A percentile compares a stretch with the other conserved stretches of the same genome.
Conservation (phyloP, 2,888 invertebrate species). For the Chrysotoxum bicinctum region DNA sequence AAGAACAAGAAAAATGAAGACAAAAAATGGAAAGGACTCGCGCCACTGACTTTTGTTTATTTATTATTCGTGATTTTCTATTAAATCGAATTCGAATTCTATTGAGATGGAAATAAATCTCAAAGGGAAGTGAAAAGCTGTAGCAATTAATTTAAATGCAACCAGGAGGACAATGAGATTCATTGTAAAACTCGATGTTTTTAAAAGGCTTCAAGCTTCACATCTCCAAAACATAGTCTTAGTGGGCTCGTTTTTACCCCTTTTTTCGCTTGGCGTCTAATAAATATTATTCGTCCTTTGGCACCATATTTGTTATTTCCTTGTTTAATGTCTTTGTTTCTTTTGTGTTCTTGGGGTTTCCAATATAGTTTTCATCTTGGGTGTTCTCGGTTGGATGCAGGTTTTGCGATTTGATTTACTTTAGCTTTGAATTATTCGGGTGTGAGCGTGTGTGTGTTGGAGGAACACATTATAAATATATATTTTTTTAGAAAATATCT, state of each 20-base stretch:
- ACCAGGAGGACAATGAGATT: slow-evolving; percentile 48
- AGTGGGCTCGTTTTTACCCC: slow-evolving; percentile 8
- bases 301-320: slow-evolving; percentile 64
- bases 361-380: slow-evolving; percentile 16
- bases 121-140: slow-evolving; percentile 41
- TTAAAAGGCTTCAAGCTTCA: not conserved
- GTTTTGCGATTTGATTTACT: slow-evolving; percentile 68
- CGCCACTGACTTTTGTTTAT: slow-evolving; percentile 53
- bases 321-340: slow-evolving; percentile 56
- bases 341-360: slow-evolving; percentile 8
- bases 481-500: slow-evolving; percentile 12
- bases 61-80: slow-evolving; percentile 67
- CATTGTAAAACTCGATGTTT: slow-evolving; percentile 1
- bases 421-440: not conserved
- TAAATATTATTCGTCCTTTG: slow-evolving; percentile 64
- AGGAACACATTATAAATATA: slow-evolving; percentile 2
- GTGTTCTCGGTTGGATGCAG: slow-evolving; percentile 61
- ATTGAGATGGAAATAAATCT: slow-evolving; percentile 70
- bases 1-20: not conserved
- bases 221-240: not conserved
- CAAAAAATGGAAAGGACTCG: not conserved
- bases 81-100: slow-evolving; percentile 70
- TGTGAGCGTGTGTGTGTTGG: slow-evolving; percentile 40
- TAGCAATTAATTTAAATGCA: slow-evolving; percentile 69
- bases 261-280: slow-evolving; percentile 60